Base-by-base conservation (phyloP, 2,113 vertebrate species). In the Lepus timidus region DNA sequence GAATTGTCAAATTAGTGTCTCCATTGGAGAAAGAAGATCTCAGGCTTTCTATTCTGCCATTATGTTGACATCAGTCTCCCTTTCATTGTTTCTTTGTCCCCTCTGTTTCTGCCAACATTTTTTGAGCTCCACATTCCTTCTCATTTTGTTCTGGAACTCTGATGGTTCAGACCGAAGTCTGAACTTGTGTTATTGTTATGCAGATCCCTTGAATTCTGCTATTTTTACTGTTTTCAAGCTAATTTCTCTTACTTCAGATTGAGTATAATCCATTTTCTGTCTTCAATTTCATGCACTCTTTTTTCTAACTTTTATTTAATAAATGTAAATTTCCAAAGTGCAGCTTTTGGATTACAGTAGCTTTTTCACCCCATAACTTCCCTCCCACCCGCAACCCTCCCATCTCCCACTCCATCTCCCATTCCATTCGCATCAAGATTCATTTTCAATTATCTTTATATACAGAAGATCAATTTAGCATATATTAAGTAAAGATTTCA, bases 181-280 rank as follows among this genome's bases (percentile, higher is more conserved):
- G 67, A 9, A 36, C 0, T n/a, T 65, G 87, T 76, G 20, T 70
- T 75, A 76, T 52, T 14, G 9, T 14, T 83, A 14, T 25, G 65
- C 29, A 75, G 76, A 88, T 71, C 4, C 29, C n/a, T 33, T 20
- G 55, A 22, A 25, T 3, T 64, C 6, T 81, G 0, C 44, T 74
- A 3, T 39, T n/a, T 44, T 29, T 51, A 31, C 9, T 25, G 6
- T 78, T 61, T 39, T 25, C 22, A 33, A 44, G 20, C 19, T 79
- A 16, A 39, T 70, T 51, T 89, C 61, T 90, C 27, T 65, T 81
- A 82, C 14, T 95, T 87, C 73, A 82, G 20, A 90, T 7, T 79
- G 61, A 22, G 31, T 62, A 74, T 85, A 65, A 75, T 81, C 52
- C 64, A 58, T 29, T 65, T 49, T 84, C n/a, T 92, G 33, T 71